Evolutionary conservation across 2,797 vertebrate species (phyloP).

Genomic region (Vireo griseus): DNA sequence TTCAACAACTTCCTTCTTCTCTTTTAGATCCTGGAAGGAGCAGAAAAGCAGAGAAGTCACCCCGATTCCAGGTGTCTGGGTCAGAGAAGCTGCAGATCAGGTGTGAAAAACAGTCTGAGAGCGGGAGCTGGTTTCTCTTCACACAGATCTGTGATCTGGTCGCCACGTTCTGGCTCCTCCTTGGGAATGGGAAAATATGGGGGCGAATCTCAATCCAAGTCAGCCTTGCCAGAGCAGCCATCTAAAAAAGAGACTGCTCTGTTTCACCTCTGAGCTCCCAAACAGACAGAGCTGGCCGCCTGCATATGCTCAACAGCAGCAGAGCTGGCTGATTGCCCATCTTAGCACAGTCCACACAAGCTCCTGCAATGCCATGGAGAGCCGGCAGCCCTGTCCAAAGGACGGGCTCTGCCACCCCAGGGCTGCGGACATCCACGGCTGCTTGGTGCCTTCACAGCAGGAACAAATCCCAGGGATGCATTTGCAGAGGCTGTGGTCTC

Average conservation of each 20-base stretch:
- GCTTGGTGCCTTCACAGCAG: background rate
- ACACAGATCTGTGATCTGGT: background rate
- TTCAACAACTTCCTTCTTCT: conserved; percentile 90
- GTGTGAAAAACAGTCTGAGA: background rate
- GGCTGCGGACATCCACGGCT: rapidly evolving
- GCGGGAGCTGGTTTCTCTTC: background rate
- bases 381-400: background rate
- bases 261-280: conserved; percentile 37
- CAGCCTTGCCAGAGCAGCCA: conserved; percentile 19
- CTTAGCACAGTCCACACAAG: conserved; percentile 28
- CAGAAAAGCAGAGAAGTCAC: conserved; percentile 51
- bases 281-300: background rate
- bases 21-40: conserved; percentile 86
- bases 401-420: rapidly evolving
- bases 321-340: conserved; percentile 33
- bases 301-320: conserved; percentile 25
- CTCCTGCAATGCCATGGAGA: conserved; percentile 23
- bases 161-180: conserved; percentile 18
- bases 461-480: background rate
- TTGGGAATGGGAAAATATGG: background rate
- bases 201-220: conserved; percentile 19
- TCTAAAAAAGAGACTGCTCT: conserved; percentile 5
- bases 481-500: background rate
- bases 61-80: background rate
- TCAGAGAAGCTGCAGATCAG: conserved; percentile 24